Conservation (phyloP, 1,140 invertebrate genomes). For the Dryas iulia region DNA sequence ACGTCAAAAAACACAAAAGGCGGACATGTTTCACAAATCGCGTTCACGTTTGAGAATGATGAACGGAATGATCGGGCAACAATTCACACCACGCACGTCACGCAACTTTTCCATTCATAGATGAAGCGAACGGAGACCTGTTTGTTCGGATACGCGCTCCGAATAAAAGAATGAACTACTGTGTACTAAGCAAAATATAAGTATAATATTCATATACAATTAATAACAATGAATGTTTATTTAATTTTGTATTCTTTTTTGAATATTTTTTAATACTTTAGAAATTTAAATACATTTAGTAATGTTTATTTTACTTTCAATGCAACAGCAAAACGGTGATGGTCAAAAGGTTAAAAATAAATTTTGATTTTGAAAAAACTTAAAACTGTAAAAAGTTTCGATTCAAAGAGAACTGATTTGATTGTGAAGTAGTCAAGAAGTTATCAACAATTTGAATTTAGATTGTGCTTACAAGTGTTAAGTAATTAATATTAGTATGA, state of each 20-base stretch:
- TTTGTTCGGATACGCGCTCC: constrained; percentile 17
- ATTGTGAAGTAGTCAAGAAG: no score
- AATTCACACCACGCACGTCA: constrained; percentile 26
- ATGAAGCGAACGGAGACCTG: constrained; percentile 23
- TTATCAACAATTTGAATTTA: no score
- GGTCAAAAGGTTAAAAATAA: neutral
- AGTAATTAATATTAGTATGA: no score
- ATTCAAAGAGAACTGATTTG: no score
- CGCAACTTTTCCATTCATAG: constrained; percentile 29
- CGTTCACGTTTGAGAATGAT: constrained; percentile 54
- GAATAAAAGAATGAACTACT: neutral
- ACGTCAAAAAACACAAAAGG: constrained; percentile 77
- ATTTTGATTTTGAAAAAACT: neutral
- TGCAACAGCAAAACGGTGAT: neutral
- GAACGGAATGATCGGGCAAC: constrained; percentile 40
- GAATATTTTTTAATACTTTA: neutral
- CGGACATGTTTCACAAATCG: constrained; percentile 74
- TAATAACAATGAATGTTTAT: no score
- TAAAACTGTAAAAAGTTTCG: no score
- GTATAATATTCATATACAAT: no score
- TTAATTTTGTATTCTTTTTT: no score
- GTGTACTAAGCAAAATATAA: neutral
- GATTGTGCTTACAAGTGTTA: no score
- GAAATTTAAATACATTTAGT: no score
- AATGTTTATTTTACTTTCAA: neutral